A percentile compares a stretch with the other conserved stretches of the same genome.
Evolutionary conservation across 2,797 vertebrate genomes (phyloP).

Genomic region (Coccyzus lansbergi): DNA sequence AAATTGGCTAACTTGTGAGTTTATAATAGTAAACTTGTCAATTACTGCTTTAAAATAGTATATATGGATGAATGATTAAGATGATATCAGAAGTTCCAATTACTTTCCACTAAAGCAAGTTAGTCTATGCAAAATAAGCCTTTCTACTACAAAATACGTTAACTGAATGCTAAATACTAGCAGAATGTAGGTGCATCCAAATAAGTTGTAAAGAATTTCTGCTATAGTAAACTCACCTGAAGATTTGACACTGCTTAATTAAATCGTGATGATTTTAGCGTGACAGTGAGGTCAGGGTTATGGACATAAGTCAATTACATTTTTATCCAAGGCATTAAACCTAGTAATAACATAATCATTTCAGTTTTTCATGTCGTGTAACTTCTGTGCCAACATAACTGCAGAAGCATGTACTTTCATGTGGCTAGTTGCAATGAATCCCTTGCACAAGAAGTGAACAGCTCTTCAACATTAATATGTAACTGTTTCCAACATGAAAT

Average conservation of each 20-base stretch:
- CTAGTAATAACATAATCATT: neutral
- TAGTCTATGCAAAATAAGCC: neutral
- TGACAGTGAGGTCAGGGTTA: neutral
- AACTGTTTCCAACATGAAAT: neutral
- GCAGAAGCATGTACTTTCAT: neutral
- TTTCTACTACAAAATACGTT: conserved; percentile 9
- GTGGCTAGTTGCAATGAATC: neutral
- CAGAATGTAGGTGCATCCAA: neutral
- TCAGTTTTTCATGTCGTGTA: neutral
- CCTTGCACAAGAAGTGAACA: neutral
- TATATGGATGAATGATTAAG: neutral
- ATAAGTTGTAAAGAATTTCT: neutral
- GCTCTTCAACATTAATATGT: neutral
- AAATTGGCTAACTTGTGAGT: neutral
- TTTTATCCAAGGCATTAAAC: neutral
- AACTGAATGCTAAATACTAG: neutral
- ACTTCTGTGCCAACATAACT: neutral
- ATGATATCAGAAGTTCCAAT: conserved; percentile 34
- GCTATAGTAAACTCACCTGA: neutral
- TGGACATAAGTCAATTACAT: neutral
- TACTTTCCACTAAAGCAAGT: neutral
- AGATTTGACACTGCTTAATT: neutral
- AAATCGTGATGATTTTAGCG: neutral
- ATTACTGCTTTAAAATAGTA: neutral
- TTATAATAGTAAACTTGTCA: neutral